Evolutionary conservation across 1,140 invertebrate genomes (phyloP), one percentile per base, ranked within the genome.

Genomic region (Magallana gigas): DNA sequence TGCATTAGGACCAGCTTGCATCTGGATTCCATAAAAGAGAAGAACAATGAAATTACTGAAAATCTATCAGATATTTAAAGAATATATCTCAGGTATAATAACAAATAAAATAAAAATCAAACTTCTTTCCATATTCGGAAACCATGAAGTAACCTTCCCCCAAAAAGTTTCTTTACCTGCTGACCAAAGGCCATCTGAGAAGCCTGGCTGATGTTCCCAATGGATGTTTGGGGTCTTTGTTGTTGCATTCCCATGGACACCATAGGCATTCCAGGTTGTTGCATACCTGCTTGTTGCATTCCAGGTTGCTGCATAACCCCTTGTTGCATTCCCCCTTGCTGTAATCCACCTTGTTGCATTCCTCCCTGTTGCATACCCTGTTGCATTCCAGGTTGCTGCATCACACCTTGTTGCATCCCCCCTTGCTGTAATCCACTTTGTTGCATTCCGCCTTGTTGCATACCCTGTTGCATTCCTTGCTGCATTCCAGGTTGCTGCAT

Each of bases 231-330:
- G 68, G 68, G 18, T 76, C 68, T 76, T 36, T 76, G 68, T 83
- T 83, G 81, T 57, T 76, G 68, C 68, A 76, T 76, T 76, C 68
- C 68, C 68, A 76, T 48, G 36, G 36, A 48, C 36, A 48, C 36
- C 36, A 48, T 48, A 3, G 36, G 68, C 23, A 29, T 9, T 11
- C 48, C 81, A 57, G 81, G 36, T 58, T 23, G 18, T 83, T 56
- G 81, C 81, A 83, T 83, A 16, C 81, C 81, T 57, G 81, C 36
- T 83, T 83, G 81, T 57, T 83, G 81, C 81, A 83, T 83, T 9
- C 81, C 81, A 83, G 81, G 81, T 58, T 57, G 81, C 57, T 83
- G 81, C 48, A 83, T 83, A 8, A 18, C 68, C 12, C 23, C 23
- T 76, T 76, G 60, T 12, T 62, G 68, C 23, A 76, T 76, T n/a